Percentiles rank a stretch among this genome's conserved stretches.
Conservation (phyloP, 2,888 invertebrate genomes). For the Meliscaeva auricollis region DNA sequence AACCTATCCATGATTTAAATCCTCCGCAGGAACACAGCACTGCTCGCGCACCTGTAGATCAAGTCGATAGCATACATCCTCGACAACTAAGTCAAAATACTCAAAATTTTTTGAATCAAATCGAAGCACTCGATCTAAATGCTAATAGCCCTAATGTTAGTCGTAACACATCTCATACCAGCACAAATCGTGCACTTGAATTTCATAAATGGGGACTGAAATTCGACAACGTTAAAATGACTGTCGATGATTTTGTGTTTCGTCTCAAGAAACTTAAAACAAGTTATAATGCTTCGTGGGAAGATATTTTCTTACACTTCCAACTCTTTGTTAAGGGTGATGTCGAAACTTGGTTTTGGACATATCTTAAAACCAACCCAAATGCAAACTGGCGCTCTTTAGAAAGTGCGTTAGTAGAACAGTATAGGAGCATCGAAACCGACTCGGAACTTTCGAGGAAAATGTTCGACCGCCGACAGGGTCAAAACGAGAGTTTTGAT, state of each 20-base stretch:
- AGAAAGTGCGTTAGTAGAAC: conserved; percentile 7
- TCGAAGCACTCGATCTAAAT: not conserved
- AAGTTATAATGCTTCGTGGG: conserved; percentile 6
- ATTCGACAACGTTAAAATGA: conserved; percentile 15
- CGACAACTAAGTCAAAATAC: not conserved
- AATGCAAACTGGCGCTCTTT: conserved; percentile 3
- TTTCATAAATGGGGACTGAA: conserved; percentile 23
- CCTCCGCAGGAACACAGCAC: not conserved
- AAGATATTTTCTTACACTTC: conserved; percentile 19
- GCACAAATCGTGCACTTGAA: not conserved
- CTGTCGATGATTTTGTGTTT: not conserved
- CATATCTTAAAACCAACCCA: conserved; percentile 3
- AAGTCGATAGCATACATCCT: not conserved
- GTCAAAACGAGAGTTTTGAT: conserved; percentile 1
- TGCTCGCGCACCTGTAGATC: not conserved
- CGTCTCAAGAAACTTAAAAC: not conserved
- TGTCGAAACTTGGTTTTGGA: conserved; percentile 29
- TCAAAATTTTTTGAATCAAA: not conserved
- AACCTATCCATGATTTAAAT: not conserved
- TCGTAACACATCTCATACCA: not conserved
- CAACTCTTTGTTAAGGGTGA: not conserved
- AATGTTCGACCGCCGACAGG: conserved; percentile 13
- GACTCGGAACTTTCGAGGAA: conserved; percentile 6
- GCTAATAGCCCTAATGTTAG: not conserved
- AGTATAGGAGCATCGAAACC: conserved; percentile 19